Base-by-base conservation (phyloP, 2,797 vertebrate genomes). In the Cynopterus sphinx region DNA sequence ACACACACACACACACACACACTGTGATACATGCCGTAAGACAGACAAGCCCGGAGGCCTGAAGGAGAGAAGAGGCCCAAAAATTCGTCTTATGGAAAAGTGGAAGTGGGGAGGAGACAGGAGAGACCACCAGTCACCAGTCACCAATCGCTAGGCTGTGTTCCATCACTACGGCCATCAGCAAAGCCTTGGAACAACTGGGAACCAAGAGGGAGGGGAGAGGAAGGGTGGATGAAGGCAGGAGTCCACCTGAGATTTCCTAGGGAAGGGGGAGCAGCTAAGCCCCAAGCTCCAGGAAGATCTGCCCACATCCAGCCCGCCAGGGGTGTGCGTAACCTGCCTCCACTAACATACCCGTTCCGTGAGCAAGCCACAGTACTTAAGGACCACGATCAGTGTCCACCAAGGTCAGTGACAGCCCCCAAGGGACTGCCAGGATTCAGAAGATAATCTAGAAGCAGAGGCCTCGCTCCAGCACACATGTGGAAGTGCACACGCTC, bases 201-300 rank as follows among this genome's bases (percentile, higher is more conserved):
- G 31, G 41, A 46, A 49, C 0, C 0, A 2, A 61, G n/a, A 43
- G 0, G 24, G 43, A 26, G 22, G 5, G 15, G 3, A 8, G 3
- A 31, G 63, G 46, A 86, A 36, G 81, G 49, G 5, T 2, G 17
- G 43, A 31, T 22, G 12, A 55, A 12, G 5, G 13, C 10, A 6
- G 28, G 39, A 87, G 41, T 0, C 11, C 41, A 59, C 57, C 26
- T 63, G 61, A 75, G 43, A 9, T 93, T 94, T 82, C 33, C 39
- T 49, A 46, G 63, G 55, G 33, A 73, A 31, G 0, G 1, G 28
- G 63, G 16, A 55, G 19, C 28, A 59, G 28, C 53, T 68, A 16
- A 7, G 9, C 22, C 31, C 49, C 53, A 41, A 91, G 5, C 16
- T 46, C 46, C 2, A 4, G 74, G 79, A 53, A 39, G 61, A 55